Evolutionary conservation across 2,797 vertebrate genomes (phyloP).

Genomic region (Uromys caudimaculatus): DNA sequence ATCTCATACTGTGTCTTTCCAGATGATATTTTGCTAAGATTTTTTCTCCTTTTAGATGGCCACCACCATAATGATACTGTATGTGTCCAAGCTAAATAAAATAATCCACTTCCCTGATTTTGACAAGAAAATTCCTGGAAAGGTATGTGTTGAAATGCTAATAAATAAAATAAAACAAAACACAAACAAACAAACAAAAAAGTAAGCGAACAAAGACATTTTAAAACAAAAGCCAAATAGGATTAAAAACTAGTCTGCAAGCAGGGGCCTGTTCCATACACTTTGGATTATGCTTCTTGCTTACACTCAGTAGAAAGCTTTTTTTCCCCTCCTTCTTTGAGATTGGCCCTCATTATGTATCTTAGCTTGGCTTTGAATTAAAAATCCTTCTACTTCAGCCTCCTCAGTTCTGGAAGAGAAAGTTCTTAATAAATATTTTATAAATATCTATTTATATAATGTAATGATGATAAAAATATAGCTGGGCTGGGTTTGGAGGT

Average conservation of each 20-base stretch:
- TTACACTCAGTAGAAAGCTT: background rate
- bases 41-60: conserved; percentile 91
- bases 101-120: conserved; percentile 94
- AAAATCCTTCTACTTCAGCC: background rate
- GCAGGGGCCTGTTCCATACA: background rate
- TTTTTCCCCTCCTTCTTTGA: background rate
- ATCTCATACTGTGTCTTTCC: background rate
- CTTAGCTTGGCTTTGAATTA: background rate
- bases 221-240: background rate
- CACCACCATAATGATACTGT: conserved; percentile 93
- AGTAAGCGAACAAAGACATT: background rate
- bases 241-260: background rate
- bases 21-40: conserved; percentile 61
- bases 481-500: background rate
- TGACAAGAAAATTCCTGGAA: conserved; percentile 90
- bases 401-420: background rate
- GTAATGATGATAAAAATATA: background rate
- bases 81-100: conserved; percentile 91
- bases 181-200: background rate
- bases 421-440: conserved; percentile 35
- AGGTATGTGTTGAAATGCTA: conserved; percentile 87
- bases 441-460: background rate
- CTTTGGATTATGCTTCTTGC: background rate
- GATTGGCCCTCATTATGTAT: background rate
- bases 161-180: background rate